Conservation (phyloP, 2,797 vertebrate species). For the Clarias platycephalus region DNA sequence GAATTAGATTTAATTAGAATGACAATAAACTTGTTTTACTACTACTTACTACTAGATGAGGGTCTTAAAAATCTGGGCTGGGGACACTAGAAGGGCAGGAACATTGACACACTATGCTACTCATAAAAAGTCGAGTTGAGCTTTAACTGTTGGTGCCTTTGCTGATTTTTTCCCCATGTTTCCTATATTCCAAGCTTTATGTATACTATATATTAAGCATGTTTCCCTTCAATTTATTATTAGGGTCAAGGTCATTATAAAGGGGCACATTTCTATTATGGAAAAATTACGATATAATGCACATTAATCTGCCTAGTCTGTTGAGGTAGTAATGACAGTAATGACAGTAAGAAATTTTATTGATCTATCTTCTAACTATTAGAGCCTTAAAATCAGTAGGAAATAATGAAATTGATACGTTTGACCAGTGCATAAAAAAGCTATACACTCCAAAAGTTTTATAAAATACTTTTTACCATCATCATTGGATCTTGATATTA, state of each 20-base stretch:
- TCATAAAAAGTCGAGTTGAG: background rate
- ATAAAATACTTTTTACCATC: background rate
- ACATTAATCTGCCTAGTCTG: constrained; percentile 68
- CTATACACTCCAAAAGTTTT: background rate
- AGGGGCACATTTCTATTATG: constrained; percentile 58
- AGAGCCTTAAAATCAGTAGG: constrained; percentile 73
- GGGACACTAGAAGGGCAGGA: background rate
- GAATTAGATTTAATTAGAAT: no score
- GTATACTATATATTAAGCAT: background rate
- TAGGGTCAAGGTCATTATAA: constrained; percentile 53
- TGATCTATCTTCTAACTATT: constrained; percentile 66
- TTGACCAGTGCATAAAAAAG: background rate
- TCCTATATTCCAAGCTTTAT: background rate
- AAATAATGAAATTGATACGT: constrained; percentile 66
- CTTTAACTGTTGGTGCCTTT: background rate
- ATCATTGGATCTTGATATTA: background rate
- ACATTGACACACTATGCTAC: background rate
- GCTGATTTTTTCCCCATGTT: background rate
- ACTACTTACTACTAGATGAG: no score
- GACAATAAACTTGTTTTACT: no score
- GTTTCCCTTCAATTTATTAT: constrained; percentile 67
- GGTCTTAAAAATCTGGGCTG: background rate
- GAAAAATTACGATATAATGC: constrained; percentile 73
- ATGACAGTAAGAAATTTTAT: constrained; percentile 65
- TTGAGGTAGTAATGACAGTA: constrained; percentile 63